Evolutionary conservation across 2,888 invertebrate species (phyloP), one percentile per base, ranked within the genome.

Genomic region (Ophion slaviceki): DNA sequence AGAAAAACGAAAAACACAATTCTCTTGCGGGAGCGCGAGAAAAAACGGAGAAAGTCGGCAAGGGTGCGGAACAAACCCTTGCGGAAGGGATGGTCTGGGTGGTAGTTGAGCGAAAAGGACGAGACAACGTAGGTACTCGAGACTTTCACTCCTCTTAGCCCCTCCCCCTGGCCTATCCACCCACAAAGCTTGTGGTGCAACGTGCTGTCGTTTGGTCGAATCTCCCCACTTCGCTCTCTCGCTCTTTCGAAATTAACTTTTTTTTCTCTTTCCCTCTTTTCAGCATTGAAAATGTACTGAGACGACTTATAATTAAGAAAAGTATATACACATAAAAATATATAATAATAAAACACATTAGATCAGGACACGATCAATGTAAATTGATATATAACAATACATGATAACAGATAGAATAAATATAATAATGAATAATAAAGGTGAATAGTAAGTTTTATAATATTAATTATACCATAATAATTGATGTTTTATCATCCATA

Each of bases 71-170:
- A 71, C 72, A n/a, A 82, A 75, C 79, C 82, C 76, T 61, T 70
- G 66, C 57, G n/a, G 47, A 28, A 67, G 74, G 45, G 62, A 36
- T 74, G 28, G 14, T 40, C 71, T 67, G 77, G 74, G 74, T 68
- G 74, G 80, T 84, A 80, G 84, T 77, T 59, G 80, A 40, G 68
- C 81, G 86, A 87, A 87, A 89, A 88, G 89, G 88, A 89, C 89
- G 90, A 89, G 86, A 87, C 89, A 89, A 90, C 89, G 90, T 89
- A 84, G 87, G 89, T 89, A 91, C 91, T 91, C 91, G 91, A 91
- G 89, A 90, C 91, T 89, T 88, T 83, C 87, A 76, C 47, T 47
- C 76, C 87, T 89, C 89, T 87, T 85, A 86, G 87, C 86, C 90
- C 87, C 88, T 86, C 87, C 87, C 88, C 86, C 87, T 86, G 87